Base-by-base conservation (phyloP, 2,888 invertebrate genomes). In the Neoaliturus tenellus region DNA sequence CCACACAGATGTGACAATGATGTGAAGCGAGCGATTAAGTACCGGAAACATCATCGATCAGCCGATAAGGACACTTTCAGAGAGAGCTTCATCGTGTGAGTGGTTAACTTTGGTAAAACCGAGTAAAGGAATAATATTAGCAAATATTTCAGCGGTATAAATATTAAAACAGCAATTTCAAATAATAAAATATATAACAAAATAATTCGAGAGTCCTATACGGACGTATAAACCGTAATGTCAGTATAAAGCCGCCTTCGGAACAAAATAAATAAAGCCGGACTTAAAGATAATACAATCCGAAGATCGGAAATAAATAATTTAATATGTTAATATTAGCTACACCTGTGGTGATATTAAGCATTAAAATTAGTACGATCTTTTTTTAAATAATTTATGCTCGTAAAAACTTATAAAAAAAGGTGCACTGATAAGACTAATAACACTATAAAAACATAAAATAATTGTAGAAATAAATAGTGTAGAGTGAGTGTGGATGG, bases 21-120 rank as follows among this genome's bases (percentile, higher is more conserved):
- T 28, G 48, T 75, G 75, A 41, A 75, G 48, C 75, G 17, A 75
- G 75, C 75, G 23, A 75, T 78, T 78, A 78, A 78, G 78, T 78
- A 78, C 78, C 78, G 55, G 78, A 55, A 55, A 20, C 20, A 55
- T 55, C 78, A 55, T 31, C 62, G 28, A 48, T 78, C 78, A 20
- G 55, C 35, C 78, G 28, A 78, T 78, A 78, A 78, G 78, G 78
- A 55, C 78, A 78, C 78, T 78, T 78, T 78, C 78, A 48, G 78
- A 78, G 44, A 48, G 48, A 78, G 55, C 78, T 78, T 48, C 78
- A 78, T 78, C 78, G 35, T 55, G 55, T 78, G 55, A 78, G 78
- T 78, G 48, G 48, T 75, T 75, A 48, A 14, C 28, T 48, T 75
- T 17, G 4, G 12, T 44, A 75, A 78, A 55, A 78, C 35, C n/a